Evolutionary conservation across 1,140 invertebrate species (phyloP).

Genomic region (Trichonephila clavata): DNA sequence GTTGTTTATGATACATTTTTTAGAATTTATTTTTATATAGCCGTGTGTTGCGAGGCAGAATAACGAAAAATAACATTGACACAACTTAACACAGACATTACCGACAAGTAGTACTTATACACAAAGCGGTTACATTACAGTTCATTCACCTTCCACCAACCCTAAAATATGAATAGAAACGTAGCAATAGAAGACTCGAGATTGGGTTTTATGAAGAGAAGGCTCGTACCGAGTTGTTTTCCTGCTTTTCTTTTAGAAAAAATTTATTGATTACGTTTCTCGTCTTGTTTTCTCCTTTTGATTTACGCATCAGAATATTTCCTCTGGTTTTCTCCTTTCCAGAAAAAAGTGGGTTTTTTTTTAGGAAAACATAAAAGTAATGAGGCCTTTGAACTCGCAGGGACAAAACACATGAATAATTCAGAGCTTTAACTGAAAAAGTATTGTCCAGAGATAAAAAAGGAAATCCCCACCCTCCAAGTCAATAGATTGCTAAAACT

Average conservation of each 20-base stretch:
- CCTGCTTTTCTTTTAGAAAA: background rate
- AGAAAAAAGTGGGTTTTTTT: background rate
- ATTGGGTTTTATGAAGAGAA: background rate
- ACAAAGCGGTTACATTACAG: background rate
- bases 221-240: background rate
- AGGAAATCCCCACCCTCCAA: too few relatives aligned
- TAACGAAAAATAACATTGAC: background rate
- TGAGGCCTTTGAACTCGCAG: background rate
- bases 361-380: background rate
- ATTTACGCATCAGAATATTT: background rate
- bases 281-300: background rate
- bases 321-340: background rate
- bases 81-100: background rate
- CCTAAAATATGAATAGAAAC: background rate
- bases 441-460: too few relatives aligned
- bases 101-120: background rate
- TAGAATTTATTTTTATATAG: too few relatives aligned
- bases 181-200: background rate
- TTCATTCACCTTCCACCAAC: background rate
- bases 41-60: too few relatives aligned
- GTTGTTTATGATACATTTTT: too few relatives aligned
- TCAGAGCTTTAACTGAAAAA: background rate
- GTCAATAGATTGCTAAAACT: too few relatives aligned
- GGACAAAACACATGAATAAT: background rate
- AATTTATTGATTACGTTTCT: slow-evolving; percentile 4